A percentile compares a stretch with the other conserved stretches of the same genome.
phyloP scores from a whole-genome alignment of 1,140 invertebrate species.

The Steinernema feltiae region DNA sequence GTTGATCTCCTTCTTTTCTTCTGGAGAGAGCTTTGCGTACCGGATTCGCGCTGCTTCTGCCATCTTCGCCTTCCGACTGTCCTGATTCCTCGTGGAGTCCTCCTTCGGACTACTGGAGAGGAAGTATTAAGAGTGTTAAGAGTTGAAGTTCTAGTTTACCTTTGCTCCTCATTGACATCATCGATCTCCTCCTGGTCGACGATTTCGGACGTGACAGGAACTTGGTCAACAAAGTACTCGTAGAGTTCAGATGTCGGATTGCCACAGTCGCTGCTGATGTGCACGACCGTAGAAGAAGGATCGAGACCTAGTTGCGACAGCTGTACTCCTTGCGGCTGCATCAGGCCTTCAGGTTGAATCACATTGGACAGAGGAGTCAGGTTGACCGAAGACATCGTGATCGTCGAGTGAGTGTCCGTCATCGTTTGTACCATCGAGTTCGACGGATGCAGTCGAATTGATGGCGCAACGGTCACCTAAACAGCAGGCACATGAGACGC shows the following conservation, averaged over 20 bases:
- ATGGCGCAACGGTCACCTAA: neutral
- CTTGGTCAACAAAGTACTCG: neutral
- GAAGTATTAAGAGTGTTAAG: neutral
- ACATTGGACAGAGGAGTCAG: slow-evolving; percentile 1
- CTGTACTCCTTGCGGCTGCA: neutral
- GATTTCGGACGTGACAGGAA: neutral
- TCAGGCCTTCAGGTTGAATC: neutral
- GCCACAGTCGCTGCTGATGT: slow-evolving; percentile 4
- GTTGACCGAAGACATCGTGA: neutral
- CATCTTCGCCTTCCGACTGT: neutral
- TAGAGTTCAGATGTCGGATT: neutral
- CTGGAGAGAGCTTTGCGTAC: slow-evolving; percentile 31
- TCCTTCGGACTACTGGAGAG: neutral
- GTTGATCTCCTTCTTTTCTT: slow-evolving; percentile 34
- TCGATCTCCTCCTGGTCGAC: neutral
- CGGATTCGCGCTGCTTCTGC: neutral
- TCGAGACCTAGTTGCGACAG: neutral
- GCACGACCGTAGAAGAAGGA: neutral
- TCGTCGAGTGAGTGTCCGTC: neutral
- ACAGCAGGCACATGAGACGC: neutral
- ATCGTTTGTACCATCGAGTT: neutral
- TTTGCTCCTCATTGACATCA: neutral
- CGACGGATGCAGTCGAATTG: neutral
- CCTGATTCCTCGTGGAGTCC: neutral
- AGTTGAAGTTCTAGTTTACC: too few species aligned